Evolutionary conservation across 2,797 vertebrate genomes (phyloP).

Genomic region (Amblyopsis hoosieri): DNA sequence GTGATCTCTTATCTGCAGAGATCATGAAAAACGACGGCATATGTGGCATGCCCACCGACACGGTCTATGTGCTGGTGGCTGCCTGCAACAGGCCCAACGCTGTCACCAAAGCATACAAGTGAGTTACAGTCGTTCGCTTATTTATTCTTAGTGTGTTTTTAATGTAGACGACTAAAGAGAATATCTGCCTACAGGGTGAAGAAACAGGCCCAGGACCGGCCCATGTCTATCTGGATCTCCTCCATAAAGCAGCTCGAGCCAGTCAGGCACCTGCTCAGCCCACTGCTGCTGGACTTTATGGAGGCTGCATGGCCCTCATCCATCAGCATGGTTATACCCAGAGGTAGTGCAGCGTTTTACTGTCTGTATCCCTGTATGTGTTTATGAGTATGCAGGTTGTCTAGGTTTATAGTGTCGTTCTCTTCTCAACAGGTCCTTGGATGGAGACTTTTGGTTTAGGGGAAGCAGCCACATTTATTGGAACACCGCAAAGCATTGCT

Average conservation of each 20-base stretch:
- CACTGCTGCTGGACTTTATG: constrained; percentile 90
- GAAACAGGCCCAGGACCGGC: constrained; percentile 86
- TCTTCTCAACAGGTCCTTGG: constrained; percentile 80
- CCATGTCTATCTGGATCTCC: constrained; percentile 92
- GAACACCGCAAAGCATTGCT: constrained; percentile 87
- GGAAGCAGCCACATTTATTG: constrained; percentile 86
- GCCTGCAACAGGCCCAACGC: constrained; percentile 87
- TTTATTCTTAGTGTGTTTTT: background rate
- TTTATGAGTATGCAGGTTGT: constrained; percentile 9
- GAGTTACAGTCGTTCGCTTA: constrained; percentile 34
- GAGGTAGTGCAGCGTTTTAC: constrained; percentile 71
- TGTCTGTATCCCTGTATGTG: constrained; percentile 9
- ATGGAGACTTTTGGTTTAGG: constrained; percentile 86
- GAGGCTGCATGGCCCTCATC: constrained; percentile 89
- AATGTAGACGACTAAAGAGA: background rate
- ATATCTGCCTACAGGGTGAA: constrained; percentile 76
- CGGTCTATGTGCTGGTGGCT: constrained; percentile 89
- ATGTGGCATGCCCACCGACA: constrained; percentile 90
- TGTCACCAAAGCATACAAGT: constrained; percentile 88
- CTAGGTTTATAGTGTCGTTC: background rate
- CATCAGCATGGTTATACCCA: constrained; percentile 88
- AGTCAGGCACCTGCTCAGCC: constrained; percentile 83
- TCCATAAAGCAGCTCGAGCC: constrained; percentile 86
- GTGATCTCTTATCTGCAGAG: constrained; percentile 64
- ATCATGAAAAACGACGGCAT: constrained; percentile 89